Conservation (phyloP, 2,888 invertebrate species). For the Torymus auratus region DNA sequence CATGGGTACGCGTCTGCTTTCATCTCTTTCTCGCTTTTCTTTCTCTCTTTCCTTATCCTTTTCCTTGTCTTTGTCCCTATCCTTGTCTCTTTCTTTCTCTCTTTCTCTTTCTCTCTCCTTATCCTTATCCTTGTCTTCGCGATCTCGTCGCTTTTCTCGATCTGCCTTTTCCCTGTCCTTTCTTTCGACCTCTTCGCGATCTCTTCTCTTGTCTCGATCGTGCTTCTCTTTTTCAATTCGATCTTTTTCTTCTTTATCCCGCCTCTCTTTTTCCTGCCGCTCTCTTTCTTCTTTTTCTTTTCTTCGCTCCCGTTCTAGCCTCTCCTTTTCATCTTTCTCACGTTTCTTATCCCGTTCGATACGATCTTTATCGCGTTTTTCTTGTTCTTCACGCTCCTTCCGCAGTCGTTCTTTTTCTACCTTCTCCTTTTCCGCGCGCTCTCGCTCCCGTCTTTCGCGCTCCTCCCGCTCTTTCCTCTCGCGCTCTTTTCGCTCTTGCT, state of each 20-base stretch:
- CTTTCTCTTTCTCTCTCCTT: slow-evolving; percentile 68
- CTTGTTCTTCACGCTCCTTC: slow-evolving; percentile 74
- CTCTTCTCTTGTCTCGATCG: slow-evolving; percentile 71
- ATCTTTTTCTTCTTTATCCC: slow-evolving; percentile 74
- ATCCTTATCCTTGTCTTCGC: slow-evolving; percentile 75
- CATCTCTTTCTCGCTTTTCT: slow-evolving; percentile 72
- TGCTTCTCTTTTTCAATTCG: slow-evolving; percentile 72
- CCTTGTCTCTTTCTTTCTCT: slow-evolving; percentile 67
- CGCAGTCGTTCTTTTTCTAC: slow-evolving; percentile 69
- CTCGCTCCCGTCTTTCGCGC: slow-evolving; percentile 69
- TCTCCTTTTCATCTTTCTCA: slow-evolving; percentile 74
- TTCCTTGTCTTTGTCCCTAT: slow-evolving; percentile 70
- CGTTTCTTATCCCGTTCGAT: slow-evolving; percentile 75
- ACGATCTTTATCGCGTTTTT: slow-evolving; percentile 71
- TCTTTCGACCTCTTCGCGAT: slow-evolving; percentile 76
- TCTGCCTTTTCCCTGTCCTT: slow-evolving; percentile 73
- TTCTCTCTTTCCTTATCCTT: slow-evolving; percentile 70
- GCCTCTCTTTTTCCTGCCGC: slow-evolving; percentile 70
- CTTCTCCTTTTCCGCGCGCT: slow-evolving; percentile 69
- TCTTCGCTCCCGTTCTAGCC: slow-evolving; percentile 73
- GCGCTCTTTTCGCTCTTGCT: slow-evolving; percentile 68
- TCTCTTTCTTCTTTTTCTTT: slow-evolving; percentile 72
- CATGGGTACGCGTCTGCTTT: slow-evolving; percentile 68
- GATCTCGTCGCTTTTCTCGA: slow-evolving; percentile 70
- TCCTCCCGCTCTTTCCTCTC: slow-evolving; percentile 61